phyloP scores from a whole-genome alignment of 2,888 invertebrate species.

The Polietes domitor region DNA sequence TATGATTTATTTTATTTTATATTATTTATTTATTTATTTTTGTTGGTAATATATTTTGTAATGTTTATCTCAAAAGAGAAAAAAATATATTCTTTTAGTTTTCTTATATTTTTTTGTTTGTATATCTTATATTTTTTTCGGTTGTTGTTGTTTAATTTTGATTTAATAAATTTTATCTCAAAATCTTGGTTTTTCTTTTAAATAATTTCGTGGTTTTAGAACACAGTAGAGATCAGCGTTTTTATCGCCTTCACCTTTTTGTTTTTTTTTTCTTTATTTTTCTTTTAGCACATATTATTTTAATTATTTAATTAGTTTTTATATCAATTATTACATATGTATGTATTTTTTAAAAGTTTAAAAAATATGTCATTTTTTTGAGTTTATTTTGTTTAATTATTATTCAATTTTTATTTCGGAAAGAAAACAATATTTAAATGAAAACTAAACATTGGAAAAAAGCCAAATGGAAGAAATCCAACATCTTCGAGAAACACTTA shows the following conservation, averaged over 20 bases:
- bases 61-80: constrained; percentile 76
- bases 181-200: constrained; percentile 49
- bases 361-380: constrained; percentile 50
- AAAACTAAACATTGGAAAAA: no score
- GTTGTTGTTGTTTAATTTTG: constrained; percentile 23
- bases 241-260: constrained; percentile 35
- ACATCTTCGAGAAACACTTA: not conserved
- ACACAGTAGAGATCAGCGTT: constrained; percentile 78
- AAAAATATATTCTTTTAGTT: constrained; percentile 72
- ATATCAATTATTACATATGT: constrained; percentile 8
- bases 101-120: constrained; percentile 23
- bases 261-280: constrained; percentile 37
- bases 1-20: constrained; percentile 22
- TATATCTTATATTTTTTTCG: constrained; percentile 33
- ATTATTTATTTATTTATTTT: constrained; percentile 24
- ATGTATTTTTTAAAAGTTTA: constrained; percentile 48
- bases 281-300: constrained; percentile 41
- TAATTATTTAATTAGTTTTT: constrained; percentile 10
- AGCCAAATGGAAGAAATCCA: not conserved
- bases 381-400: constrained; percentile 7
- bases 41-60: constrained; percentile 5
- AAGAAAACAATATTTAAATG: no score
- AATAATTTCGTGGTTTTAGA: constrained; percentile 71
- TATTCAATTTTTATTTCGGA: constrained; percentile 11
- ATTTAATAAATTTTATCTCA: constrained; percentile 56